These are phyloP conservation scores for Leptogaster cylindrica DNA, from an alignment of 2,888 invertebrate species.

Conservation along the genomic window DNA sequence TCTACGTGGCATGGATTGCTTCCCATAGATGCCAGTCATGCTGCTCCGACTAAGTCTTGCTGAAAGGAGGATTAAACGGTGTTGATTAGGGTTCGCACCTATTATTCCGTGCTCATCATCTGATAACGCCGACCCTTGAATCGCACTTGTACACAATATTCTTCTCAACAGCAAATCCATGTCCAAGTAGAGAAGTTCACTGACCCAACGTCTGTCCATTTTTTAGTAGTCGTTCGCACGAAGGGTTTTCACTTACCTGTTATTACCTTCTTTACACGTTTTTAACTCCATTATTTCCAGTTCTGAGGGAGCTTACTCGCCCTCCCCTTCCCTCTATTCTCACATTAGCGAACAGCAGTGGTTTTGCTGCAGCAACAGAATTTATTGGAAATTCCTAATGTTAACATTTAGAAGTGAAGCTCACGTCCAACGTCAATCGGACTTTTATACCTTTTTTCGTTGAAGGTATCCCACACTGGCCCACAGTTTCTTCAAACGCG, in stretches of 20 bases:
- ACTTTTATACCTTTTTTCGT: no score
- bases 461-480: no score
- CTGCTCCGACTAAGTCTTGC: not conserved
- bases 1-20: no score
- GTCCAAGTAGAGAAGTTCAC: not conserved
- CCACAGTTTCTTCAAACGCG: no score
- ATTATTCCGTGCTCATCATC: conserved; percentile 12
- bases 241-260: conserved; percentile 11
- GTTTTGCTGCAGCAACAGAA: no score
- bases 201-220: conserved; percentile 6
- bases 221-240: not conserved
- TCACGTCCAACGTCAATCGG: no score
- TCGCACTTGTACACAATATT: not conserved
- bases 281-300: not conserved
- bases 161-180: not conserved
- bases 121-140: conserved; percentile 1
- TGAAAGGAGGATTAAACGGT: conserved; percentile 2
- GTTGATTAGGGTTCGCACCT: conserved; percentile 8
- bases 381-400: no score
- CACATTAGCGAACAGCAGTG: not conserved
- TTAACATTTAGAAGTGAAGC: no score
- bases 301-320: not conserved
- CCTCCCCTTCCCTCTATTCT: not conserved
- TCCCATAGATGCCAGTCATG: no score
- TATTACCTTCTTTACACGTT: conserved; percentile 13